phyloP scores from a whole-genome alignment of 2,113 vertebrate genomes.

The Bambusicola thoracicus region DNA sequence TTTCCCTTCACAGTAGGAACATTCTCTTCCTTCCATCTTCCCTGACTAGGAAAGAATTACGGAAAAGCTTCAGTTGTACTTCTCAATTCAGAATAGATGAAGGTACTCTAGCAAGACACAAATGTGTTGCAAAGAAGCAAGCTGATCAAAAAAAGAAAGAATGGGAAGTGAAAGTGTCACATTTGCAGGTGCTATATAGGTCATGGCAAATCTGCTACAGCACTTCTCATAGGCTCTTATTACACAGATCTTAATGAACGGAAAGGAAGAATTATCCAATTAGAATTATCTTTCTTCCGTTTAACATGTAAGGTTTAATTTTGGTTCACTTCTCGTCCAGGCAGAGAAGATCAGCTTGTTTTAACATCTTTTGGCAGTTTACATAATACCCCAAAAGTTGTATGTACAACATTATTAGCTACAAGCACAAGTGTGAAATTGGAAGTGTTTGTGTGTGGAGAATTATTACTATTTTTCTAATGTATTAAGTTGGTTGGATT shows the following conservation, averaged over 20 bases:
- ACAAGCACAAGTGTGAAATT: neutral
- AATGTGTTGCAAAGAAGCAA: neutral
- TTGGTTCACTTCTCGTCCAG: neutral
- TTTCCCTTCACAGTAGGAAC: neutral
- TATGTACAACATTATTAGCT: neutral
- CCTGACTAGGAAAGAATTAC: neutral
- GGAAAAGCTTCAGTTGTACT: neutral
- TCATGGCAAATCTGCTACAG: neutral
- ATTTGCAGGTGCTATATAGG: neutral
- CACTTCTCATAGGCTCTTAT: neutral
- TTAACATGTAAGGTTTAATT: neutral
- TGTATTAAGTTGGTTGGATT: neutral
- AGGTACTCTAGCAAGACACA: neutral
- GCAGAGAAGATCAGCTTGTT: neutral
- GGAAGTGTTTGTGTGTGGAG: neutral
- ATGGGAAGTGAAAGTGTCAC: neutral
- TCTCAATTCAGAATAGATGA: neutral
- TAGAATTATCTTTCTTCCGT: too few species aligned
- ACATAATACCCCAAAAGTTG: neutral
- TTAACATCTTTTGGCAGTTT: neutral
- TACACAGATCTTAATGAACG: neutral
- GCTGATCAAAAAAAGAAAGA: neutral
- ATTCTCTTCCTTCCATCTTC: neutral
- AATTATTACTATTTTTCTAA: neutral
- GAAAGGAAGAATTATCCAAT: neutral